phyloP scores from a whole-genome alignment of 2,113 vertebrate genomes.

The Microcebus lehilahytsara region DNA sequence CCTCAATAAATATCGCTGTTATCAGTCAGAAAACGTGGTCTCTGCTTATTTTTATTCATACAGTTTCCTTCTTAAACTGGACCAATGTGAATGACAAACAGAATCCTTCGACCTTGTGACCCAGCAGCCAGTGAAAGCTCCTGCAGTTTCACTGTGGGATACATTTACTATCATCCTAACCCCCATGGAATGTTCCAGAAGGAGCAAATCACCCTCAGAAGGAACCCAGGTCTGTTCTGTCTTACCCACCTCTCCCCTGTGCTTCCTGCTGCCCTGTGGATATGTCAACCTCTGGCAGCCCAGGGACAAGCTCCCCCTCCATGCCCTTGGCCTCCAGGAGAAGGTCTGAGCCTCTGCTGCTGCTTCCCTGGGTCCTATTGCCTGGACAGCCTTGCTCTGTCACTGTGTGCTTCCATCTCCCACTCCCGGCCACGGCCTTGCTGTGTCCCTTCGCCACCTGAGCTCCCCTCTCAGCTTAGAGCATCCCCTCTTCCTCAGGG shows the following conservation, averaged over 20 bases:
- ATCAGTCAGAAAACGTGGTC: neutral
- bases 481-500: accelerated
- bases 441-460: neutral
- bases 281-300: neutral
- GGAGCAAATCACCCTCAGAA: neutral
- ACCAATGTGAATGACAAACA: accelerated
- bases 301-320: neutral
- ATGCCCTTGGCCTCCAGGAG: neutral
- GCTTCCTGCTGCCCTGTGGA: no score
- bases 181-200: neutral
- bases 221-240: neutral
- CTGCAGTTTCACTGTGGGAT: neutral
- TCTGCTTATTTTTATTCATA: neutral
- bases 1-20: neutral
- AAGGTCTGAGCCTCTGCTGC: neutral
- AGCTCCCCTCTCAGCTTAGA: neutral
- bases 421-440: neutral
- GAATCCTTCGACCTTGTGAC: neutral
- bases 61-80: neutral
- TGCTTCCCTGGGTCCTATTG: no score
- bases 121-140: neutral
- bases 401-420: no score
- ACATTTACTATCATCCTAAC: neutral
- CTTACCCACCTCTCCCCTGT: neutral
- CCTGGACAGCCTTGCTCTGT: accelerated